Evolutionary conservation across 2,797 vertebrate genomes (phyloP), one percentile per base, ranked within the genome.

Genomic region (Cynodonichthys magdalenae): DNA sequence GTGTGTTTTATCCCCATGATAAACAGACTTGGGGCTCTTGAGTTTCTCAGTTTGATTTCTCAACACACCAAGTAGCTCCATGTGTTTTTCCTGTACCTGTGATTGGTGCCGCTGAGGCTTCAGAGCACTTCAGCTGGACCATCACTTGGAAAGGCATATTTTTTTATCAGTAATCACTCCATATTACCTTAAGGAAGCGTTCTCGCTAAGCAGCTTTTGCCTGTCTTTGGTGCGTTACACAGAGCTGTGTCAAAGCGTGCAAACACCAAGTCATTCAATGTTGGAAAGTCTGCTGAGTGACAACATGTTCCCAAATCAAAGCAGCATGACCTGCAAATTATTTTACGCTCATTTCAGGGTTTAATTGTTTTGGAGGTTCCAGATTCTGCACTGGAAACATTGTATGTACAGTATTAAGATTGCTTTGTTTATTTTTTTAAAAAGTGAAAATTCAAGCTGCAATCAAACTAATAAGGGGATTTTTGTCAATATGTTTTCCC

Each of bases 21-120:
- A 57, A n/a, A 57, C 41, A 17, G 9, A 45, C 27, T n/a, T n/a
- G 8, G 17, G 24, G 17, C 27, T 57, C 41, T 42, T 28, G 54
- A 57, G 54, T 27, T 10, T 41, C 54, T 57, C 41, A 20, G 54
- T 57, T 57, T 57, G 41, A 41, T 57, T 24, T 45, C 29, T 45
- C 54, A n/a, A 41, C 41, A n/a, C 54, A 45, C 41, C 56, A 20
- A 48, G 42, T 20, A 34, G 41, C 42, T 57, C 54, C 54, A 57
- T 57, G 54, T 57, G 54, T 47, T 57, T 45, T 44, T 41, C 41
- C 41, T 45, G 24, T 42, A 15, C 42, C 24, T 45, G 36, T 42
- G 41, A 45, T 57, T 17, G 17, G 41, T 45, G 39, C 54, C 54
- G 28, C 54, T 17, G 11, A 28, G 15, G 15, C 20, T 14, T 45